Evolutionary conservation across 1,140 invertebrate species (phyloP), one percentile per base, ranked within the genome.

Genomic region (Scaptomyza montana): DNA sequence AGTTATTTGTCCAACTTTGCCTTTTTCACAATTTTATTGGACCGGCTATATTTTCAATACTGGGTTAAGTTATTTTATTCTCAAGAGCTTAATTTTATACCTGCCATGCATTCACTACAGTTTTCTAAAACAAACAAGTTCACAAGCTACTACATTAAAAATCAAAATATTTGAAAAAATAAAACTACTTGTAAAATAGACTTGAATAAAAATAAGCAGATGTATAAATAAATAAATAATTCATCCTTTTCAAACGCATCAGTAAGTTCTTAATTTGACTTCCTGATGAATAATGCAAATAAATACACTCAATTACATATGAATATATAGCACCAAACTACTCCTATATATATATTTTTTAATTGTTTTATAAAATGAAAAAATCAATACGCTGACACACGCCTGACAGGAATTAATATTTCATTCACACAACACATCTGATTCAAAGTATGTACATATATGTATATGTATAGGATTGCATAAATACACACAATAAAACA

Each of bases 351-450:
- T n/a, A 12, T 19, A 33, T 16, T 28, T n/a, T 65, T 51, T 39
- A 59, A 66, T 59, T 59, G 54, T 54, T 39, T 55, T 60, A 39
- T 36, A 69, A 36, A 36, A 74, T 74, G 69, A 74, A 5, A 74
- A 74, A 74, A 74, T 74, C 71, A 53, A 74, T 74, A 74, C 25
- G 12, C 49, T 10, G 46, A 25, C 49, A 43, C 47, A 66, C 71
- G 49, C 30, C 47, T 12, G 39, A 9, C 30, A 59, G 49, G 54
- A 72, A 60, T 72, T 30, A 68, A 46, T 53, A 55, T 21, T 66
- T 51, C 8, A 59, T 67, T 55, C 36, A 36, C 46, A 43, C 21
- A 63, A 36, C 46, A 43, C 21, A 63, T 21, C 36, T 55, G 43
- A 49, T 10, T 50, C 33, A 28, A 39, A 47, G 28, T 16, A 33